Evolutionary conservation across 2,113 vertebrate species (phyloP).

Genomic region (Laticauda laticaudata): DNA sequence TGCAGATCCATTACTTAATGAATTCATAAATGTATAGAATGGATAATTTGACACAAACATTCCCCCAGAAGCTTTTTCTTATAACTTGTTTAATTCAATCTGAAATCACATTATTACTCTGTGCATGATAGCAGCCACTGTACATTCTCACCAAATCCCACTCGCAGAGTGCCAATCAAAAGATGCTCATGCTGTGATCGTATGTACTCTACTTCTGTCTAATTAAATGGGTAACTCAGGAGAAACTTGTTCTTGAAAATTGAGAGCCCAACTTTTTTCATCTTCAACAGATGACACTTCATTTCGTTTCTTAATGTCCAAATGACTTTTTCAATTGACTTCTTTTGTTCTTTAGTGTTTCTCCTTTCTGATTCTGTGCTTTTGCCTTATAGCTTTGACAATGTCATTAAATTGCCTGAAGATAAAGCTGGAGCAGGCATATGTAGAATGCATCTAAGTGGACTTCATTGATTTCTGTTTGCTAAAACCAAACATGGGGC

Average conservation of each 20-base stretch:
- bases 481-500: neutral
- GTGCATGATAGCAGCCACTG: neutral
- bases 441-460: neutral
- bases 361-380: neutral
- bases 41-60: slow-evolving; percentile 24
- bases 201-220: slow-evolving; percentile 11
- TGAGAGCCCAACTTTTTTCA: neutral
- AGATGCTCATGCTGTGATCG: neutral
- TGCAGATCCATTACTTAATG: neutral
- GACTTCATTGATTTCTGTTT: neutral
- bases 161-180: slow-evolving; percentile 4
- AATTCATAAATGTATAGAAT: slow-evolving; percentile 21
- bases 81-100: neutral
- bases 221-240: slow-evolving; percentile 40
- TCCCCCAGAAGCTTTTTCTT: neutral
- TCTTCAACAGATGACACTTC: neutral
- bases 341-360: neutral
- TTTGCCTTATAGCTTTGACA: neutral
- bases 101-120: slow-evolving; percentile 24
- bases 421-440: neutral
- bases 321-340: slow-evolving; percentile 22
- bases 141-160: slow-evolving; percentile 26
- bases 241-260: slow-evolving; percentile 17
- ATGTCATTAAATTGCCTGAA: neutral
- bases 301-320: slow-evolving; percentile 1